Base-by-base conservation (phyloP, 2,888 invertebrate genomes). In the Brenthis daphne region DNA sequence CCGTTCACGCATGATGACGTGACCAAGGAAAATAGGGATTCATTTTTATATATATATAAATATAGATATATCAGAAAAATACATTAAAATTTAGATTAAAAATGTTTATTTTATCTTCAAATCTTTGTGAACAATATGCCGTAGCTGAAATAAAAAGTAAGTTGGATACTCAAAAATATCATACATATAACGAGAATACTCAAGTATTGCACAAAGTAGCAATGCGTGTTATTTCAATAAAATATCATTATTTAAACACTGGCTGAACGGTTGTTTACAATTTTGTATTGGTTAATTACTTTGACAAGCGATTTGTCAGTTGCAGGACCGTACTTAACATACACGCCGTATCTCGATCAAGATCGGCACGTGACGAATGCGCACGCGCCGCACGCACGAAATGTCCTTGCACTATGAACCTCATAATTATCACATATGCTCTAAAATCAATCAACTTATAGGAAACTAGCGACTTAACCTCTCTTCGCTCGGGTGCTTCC, bases 371-470 rank as follows among this genome's bases (percentile, higher is more conserved):
- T 75, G 74, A 75, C 70, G 67, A 63, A 72, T 69, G 74, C 74
- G 77, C 76, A 74, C 74, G 77, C 77, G 77, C 69, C 69, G 69
- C 75, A 74, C 77, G 75, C 76, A 74, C 75, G 73, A 67, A 55
- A 69, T 69, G 71, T 70, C 75, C 73, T 70, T 74, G 76, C 74
- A 73, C 77, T 75, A 65, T 74, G 77, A 76, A 77, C 76, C 75
- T 70, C 73, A 76, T 76, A 73, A 74, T 68, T 68, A 76, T 76
- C 77, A 54, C 47, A 70, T 68, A 56, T 68, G 67, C 64, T 69
- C 64, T 70, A 55, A 70, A 76, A 76, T 75, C 73, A 71, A 76
- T 75, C 75, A 75, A 73, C 14, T 14, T 12, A 11, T 11, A 20
- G 11, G 20, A 20, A 29, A 29, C 29, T 29, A 29, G 5, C 29